A percentile compares a stretch with the other conserved stretches of the same genome.
Evolutionary conservation across 2,888 invertebrate genomes (phyloP).

Genomic region (Orchestes rusci): DNA sequence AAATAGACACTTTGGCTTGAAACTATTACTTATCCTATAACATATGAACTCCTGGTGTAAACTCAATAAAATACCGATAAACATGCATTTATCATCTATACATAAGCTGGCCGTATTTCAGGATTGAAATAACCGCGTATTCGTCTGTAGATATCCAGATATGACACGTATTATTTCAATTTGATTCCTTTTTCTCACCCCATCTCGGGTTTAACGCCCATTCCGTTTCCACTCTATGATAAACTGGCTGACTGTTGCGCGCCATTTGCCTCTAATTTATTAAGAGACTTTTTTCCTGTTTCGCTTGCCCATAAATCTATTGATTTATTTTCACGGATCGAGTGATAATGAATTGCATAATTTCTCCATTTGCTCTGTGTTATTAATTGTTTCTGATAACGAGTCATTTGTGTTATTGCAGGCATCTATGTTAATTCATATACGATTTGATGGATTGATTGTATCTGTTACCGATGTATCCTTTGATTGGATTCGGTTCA

Average conservation of each 20-base stretch:
- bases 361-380: constrained; percentile 10
- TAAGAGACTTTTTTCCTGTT: constrained; percentile 17
- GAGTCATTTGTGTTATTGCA: neutral
- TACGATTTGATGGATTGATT: too few species aligned
- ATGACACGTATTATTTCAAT: constrained; percentile 36
- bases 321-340: constrained; percentile 20
- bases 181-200: constrained; percentile 34
- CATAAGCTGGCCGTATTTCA: constrained; percentile 19
- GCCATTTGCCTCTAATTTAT: constrained; percentile 27
- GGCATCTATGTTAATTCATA: too few species aligned
- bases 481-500: too few species aligned
- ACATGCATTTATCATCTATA: constrained; percentile 15
- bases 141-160: constrained; percentile 30
- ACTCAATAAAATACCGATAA: constrained; percentile 8
- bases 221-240: constrained; percentile 30
- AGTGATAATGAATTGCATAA: constrained; percentile 19
- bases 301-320: constrained; percentile 19
- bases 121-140: constrained; percentile 19
- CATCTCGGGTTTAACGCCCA: constrained; percentile 30
- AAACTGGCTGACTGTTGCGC: constrained; percentile 32
- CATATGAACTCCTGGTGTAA: too few species aligned
- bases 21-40: too few species aligned
- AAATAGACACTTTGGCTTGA: too few species aligned
- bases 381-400: constrained; percentile 10
- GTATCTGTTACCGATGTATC: too few species aligned